phyloP scores from a whole-genome alignment of 2,797 vertebrate species.

The Tinamus major region DNA sequence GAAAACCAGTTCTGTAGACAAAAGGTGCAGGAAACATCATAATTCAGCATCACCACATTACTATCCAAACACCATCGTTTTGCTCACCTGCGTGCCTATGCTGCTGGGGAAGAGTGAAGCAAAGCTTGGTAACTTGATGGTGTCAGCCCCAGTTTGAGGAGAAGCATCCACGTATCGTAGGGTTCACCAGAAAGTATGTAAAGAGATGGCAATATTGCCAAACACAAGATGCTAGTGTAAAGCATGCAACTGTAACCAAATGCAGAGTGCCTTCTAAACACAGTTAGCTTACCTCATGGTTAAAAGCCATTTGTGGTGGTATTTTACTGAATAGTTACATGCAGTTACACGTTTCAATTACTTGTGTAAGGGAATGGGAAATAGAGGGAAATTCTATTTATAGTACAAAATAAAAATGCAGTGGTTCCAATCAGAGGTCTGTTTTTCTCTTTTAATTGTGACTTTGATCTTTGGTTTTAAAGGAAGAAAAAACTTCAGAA shows the following conservation, averaged over 20 bases:
- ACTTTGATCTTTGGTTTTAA: neutral
- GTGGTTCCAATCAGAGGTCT: conserved; percentile 69
- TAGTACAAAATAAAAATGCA: conserved; percentile 79
- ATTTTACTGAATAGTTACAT: conserved; percentile 57
- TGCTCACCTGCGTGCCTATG: neutral
- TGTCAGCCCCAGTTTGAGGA: neutral
- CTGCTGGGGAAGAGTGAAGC: neutral
- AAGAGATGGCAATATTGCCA: neutral
- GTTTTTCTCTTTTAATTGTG: neutral
- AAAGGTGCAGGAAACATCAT: neutral
- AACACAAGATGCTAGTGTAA: neutral
- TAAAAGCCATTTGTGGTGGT: conserved; percentile 44
- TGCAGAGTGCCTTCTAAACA: conserved; percentile 54
- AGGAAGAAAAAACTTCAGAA: neutral
- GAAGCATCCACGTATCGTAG: neutral
- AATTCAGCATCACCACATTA: fast-evolving
- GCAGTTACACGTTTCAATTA: conserved; percentile 70
- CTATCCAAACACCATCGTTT: neutral
- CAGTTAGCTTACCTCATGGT: conserved; percentile 7
- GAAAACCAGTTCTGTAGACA: conserved; percentile 3
- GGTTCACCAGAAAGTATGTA: neutral
- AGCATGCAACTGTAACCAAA: neutral
- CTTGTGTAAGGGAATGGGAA: conserved; percentile 74
- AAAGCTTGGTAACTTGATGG: neutral
- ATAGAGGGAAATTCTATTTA: conserved; percentile 80